Evolutionary conservation across 2,797 vertebrate genomes (phyloP).

Genomic region (Austrolebias charrua): DNA sequence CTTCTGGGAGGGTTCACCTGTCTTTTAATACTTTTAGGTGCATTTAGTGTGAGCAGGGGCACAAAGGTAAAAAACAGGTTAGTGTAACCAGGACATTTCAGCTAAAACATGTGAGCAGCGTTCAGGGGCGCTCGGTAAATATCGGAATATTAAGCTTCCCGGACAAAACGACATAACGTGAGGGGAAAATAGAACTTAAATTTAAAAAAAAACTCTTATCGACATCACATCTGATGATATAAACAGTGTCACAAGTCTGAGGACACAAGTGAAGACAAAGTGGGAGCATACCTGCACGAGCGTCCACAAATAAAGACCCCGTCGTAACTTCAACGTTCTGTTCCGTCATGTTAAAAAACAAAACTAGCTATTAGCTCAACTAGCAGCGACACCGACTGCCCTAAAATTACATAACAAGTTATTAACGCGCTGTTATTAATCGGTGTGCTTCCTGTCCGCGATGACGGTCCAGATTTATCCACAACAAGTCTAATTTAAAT

Average conservation of each 20-base stretch:
- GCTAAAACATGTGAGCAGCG: constrained; percentile 50
- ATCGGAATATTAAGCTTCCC: not conserved
- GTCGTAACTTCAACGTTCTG: constrained; percentile 41
- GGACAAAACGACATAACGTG: not conserved
- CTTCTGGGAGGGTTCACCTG: too few species aligned
- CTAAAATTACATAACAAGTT: constrained; percentile 71
- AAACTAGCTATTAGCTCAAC: constrained; percentile 37
- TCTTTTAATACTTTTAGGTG: too few species aligned
- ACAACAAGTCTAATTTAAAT: not conserved
- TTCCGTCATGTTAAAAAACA: constrained; percentile 43
- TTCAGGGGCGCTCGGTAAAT: constrained; percentile 50
- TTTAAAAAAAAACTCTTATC: constrained; percentile 2
- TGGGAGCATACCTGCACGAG: constrained; percentile 64
- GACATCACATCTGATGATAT: constrained; percentile 53
- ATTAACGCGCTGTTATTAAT: constrained; percentile 51
- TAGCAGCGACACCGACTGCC: constrained; percentile 32
- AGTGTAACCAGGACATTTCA: constrained; percentile 56
- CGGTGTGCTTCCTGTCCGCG: constrained; percentile 23
- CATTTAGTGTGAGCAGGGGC: constrained; percentile 32
- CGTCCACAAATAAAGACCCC: constrained; percentile 48
- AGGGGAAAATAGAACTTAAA: constrained; percentile 34
- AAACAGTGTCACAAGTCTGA: constrained; percentile 6
- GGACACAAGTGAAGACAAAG: constrained; percentile 18
- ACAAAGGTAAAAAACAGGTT: constrained; percentile 39
- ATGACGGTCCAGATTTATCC: constrained; percentile 18